phyloP scores from a whole-genome alignment of 1,140 invertebrate species.

The Oncopeltus fasciatus region DNA sequence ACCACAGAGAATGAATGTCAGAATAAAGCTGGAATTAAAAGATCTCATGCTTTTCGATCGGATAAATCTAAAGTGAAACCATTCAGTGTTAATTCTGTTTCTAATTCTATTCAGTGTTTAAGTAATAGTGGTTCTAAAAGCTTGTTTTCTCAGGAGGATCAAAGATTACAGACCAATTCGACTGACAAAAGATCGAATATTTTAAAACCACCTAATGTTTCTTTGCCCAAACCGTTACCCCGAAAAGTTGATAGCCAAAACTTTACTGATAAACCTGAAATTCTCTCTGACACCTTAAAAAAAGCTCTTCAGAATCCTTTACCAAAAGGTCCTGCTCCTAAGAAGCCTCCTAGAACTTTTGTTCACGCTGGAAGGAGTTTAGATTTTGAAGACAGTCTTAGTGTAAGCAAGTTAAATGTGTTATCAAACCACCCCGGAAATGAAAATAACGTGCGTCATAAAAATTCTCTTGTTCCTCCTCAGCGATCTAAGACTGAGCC shows the following conservation, averaged over 20 bases:
- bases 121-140: not conserved
- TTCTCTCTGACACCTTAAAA: conserved; percentile 37
- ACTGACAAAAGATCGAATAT: not conserved
- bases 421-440: not conserved
- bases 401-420: not conserved
- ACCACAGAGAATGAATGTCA: not conserved
- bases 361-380: conserved; percentile 6
- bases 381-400: not conserved
- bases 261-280: not conserved
- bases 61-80: conserved; percentile 14
- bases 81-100: not conserved
- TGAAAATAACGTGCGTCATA: not conserved
- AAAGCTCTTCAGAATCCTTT: conserved; percentile 44
- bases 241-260: not conserved
- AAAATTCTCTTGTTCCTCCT: not conserved
- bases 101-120: not conserved
- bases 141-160: not conserved
- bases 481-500: conserved; percentile 25
- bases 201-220: not conserved
- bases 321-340: conserved; percentile 47
- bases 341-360: conserved; percentile 55
- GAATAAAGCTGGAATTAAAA: conserved; percentile 15
- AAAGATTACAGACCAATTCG: too few species aligned
- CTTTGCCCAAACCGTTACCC: not conserved
- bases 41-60: conserved; percentile 21